phyloP scores from a whole-genome alignment of 2,888 invertebrate genomes.

The Melolontha melolontha region DNA sequence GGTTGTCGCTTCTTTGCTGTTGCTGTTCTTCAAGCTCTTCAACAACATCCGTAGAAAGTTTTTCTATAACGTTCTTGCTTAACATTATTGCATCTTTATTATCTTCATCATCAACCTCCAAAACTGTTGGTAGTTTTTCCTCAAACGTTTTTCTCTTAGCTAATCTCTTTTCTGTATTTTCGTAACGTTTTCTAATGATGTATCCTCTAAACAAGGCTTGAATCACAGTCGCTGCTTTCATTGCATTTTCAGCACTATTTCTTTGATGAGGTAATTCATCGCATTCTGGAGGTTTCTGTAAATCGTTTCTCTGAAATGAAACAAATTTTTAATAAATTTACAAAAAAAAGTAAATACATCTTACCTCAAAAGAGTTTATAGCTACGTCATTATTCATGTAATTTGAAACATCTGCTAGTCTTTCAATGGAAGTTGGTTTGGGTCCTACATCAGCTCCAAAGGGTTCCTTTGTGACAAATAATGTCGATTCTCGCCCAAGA shows the following conservation, averaged over 20 bases:
- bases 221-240: constrained; percentile 73
- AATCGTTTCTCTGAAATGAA: constrained; percentile 33
- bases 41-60: neutral
- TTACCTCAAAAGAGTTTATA: constrained; percentile 42
- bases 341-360: neutral
- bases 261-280: constrained; percentile 45
- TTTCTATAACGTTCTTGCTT: constrained; percentile 1
- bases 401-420: constrained; percentile 31
- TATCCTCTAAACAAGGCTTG: constrained; percentile 76
- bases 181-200: constrained; percentile 65
- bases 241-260: constrained; percentile 43
- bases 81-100: constrained; percentile 14
- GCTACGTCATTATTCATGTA: constrained; percentile 43
- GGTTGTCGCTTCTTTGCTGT: neutral
- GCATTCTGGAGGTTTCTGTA: constrained; percentile 44
- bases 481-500: constrained; percentile 3
- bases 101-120: constrained; percentile 40
- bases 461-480: constrained; percentile 2
- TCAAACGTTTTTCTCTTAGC: constrained; percentile 29
- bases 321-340: neutral
- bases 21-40: constrained; percentile 1
- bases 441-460: constrained; percentile 36
- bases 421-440: constrained; percentile 35
- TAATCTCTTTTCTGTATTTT: constrained; percentile 2
- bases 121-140: constrained; percentile 37